These are phyloP conservation scores for Trisateles emortualis DNA, from an alignment of 2,888 invertebrate genomes.

Conservation along the genomic window DNA sequence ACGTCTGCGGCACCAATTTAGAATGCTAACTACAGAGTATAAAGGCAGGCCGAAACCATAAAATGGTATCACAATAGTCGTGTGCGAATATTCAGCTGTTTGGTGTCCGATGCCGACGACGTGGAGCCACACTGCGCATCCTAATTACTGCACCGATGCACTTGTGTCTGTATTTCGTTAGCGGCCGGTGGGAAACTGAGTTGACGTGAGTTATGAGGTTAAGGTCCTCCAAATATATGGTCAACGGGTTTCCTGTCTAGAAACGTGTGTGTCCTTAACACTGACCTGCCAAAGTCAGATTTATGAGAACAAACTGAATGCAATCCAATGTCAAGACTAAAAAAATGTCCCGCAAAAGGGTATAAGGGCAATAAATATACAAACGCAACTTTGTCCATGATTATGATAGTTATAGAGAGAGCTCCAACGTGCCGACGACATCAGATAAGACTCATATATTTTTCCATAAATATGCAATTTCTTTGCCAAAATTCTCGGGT, in stretches of 20 bases:
- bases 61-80: conserved; percentile 83
- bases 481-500: conserved; percentile 70
- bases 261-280: conserved; percentile 13
- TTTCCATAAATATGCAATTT: conserved; percentile 48
- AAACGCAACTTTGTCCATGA: conserved; percentile 5
- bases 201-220: conserved; percentile 54
- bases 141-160: conserved; percentile 81
- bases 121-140: conserved; percentile 71
- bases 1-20: conserved; percentile 77
- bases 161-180: conserved; percentile 52
- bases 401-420: conserved; percentile 20
- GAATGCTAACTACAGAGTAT: conserved; percentile 82
- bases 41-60: conserved; percentile 84
- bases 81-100: conserved; percentile 84
- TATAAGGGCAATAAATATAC: conserved; percentile 2
- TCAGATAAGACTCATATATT: conserved; percentile 28
- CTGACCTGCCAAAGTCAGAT: conserved; percentile 10
- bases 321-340: neutral
- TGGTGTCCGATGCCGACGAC: conserved; percentile 76
- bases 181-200: conserved; percentile 71
- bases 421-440: conserved; percentile 21
- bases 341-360: neutral
- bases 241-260: conserved; percentile 41
- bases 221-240: conserved; percentile 52
- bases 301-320: conserved; percentile 2